These are phyloP conservation scores for Adela reaumurella DNA, from an alignment of 2,888 invertebrate genomes.

Conservation along the genomic window DNA sequence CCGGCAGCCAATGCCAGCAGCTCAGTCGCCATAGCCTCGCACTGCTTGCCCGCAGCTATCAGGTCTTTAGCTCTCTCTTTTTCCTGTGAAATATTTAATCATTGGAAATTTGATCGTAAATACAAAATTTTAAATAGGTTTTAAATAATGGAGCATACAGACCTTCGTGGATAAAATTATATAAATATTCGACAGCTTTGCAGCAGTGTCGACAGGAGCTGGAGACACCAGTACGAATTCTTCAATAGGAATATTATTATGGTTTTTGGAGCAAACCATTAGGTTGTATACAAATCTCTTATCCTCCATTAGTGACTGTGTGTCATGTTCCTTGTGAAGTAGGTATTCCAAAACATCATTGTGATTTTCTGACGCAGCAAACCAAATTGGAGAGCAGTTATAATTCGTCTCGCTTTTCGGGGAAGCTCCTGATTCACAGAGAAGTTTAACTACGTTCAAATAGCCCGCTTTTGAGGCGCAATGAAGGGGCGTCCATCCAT, in stretches of 20 bases:
- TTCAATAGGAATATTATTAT: slow-evolving; percentile 93
- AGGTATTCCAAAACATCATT: slow-evolving; percentile 93
- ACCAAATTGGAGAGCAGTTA: slow-evolving; percentile 96
- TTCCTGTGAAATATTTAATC: slow-evolving; percentile 54
- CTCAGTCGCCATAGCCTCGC: slow-evolving; percentile 97
- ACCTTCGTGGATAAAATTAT: slow-evolving; percentile 83
- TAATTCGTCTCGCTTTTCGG: slow-evolving; percentile 94
- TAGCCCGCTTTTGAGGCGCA: slow-evolving; percentile 93
- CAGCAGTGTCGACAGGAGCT: slow-evolving; percentile 98
- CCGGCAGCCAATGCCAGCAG: slow-evolving; percentile 90
- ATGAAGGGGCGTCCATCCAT: slow-evolving; percentile 94
- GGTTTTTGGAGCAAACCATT: slow-evolving; percentile 95
- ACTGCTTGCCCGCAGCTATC: slow-evolving; percentile 91
- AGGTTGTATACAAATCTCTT: slow-evolving; percentile 96
- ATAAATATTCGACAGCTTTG: slow-evolving; percentile 92
- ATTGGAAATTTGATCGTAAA: not conserved
- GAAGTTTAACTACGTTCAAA: slow-evolving; percentile 88
- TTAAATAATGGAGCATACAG: slow-evolving; percentile 9
- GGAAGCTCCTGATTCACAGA: slow-evolving; percentile 94
- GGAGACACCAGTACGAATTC: slow-evolving; percentile 98
- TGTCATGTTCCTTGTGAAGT: slow-evolving; percentile 96
- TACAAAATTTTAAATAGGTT: not conserved
- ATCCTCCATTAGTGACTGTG: slow-evolving; percentile 96
- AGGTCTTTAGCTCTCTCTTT: slow-evolving; percentile 98
- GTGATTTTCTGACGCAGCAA: slow-evolving; percentile 96